Evolutionary conservation across 2,888 invertebrate species (phyloP), one percentile per base, ranked within the genome.

Genomic region (Creontiades dilutus): DNA sequence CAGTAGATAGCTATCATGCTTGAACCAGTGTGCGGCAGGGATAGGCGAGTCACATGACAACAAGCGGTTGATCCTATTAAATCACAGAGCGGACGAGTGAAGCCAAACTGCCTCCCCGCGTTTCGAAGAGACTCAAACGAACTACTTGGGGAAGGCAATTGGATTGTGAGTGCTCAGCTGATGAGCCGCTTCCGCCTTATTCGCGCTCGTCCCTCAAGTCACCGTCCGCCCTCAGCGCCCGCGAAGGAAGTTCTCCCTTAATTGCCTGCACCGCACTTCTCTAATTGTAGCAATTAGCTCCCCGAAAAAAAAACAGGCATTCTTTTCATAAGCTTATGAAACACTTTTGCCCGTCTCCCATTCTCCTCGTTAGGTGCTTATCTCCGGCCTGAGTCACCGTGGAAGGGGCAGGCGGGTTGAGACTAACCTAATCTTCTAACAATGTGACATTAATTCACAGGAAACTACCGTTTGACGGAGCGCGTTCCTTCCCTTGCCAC

Each of bases 391-490:
- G 19, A 12, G 68, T 68, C 61, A 14, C 14, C 19, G 75, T 12
- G 19, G 27, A 16, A 27, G 76, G 19, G 46, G 78, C 46, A 7
- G 76, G 28, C n/a, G 78, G 46, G 46, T n/a, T 68, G 68, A 27
- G 68, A 68, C 68, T 78, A 78, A 78, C 78, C 37, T 78, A 78
- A 78, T 78, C 78, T 78, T 78, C 78, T 46, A 78, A 78, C 78
- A 78, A 78, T 78, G 78, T 46, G 78, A 78, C 78, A 47, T 78
- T 37, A 78, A 37, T 78, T 37, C 46, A 46, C 78, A 78, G 78
- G 78, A 78, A 78, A 47, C 78, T 47, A 78, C n/a, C 78, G 78
- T 78, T 78, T 78, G 78, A 78, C 78, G 78, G 19, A 78, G 47
- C 78, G 19, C 7, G 37, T 46, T 78, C 37, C 78, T 47, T 46